Evolutionary conservation across 1,140 invertebrate species (phyloP).

Genomic region (Drosophila micromelanica): DNA sequence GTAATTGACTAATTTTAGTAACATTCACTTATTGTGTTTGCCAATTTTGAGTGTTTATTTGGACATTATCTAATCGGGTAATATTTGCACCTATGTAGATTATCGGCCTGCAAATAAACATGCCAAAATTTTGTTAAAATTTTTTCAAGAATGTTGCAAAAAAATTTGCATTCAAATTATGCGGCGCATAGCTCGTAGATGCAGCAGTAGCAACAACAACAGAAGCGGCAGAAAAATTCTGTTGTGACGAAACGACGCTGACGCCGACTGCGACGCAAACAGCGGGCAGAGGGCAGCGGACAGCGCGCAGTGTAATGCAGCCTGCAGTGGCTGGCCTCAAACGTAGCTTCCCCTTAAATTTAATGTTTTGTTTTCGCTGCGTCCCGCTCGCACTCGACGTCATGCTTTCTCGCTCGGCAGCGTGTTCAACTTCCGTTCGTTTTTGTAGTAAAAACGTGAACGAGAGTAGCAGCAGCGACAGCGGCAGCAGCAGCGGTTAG

Average conservation of each 20-base stretch:
- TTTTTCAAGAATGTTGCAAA: constrained; percentile 25
- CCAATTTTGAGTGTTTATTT: constrained; percentile 5
- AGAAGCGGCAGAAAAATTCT: constrained; percentile 34
- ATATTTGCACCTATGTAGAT: constrained; percentile 37
- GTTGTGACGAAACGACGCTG: constrained; percentile 54
- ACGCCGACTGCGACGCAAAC: constrained; percentile 8
- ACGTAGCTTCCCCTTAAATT: constrained; percentile 58
- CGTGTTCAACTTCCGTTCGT: constrained; percentile 52
- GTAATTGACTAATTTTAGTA: constrained; percentile 31
- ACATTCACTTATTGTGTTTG: not conserved
- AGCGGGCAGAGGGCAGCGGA: not conserved
- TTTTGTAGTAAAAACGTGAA: constrained; percentile 74
- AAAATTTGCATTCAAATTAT: constrained; percentile 49
- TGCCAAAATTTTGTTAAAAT: constrained; percentile 23
- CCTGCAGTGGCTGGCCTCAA: constrained; percentile 24
- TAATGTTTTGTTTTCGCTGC: constrained; percentile 76
- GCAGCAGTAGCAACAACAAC: constrained; percentile 4
- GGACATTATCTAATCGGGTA: constrained; percentile 39
- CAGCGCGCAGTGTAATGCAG: constrained; percentile 10
- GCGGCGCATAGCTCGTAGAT: constrained; percentile 18
- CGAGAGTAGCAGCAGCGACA: constrained; percentile 41
- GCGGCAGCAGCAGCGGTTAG: constrained; percentile 29
- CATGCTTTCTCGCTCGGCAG: constrained; percentile 25
- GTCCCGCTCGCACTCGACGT: constrained; percentile 46
- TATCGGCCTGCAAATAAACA: constrained; percentile 12